Conservation (phyloP, 2,888 invertebrate species). For the Antitype chi region DNA sequence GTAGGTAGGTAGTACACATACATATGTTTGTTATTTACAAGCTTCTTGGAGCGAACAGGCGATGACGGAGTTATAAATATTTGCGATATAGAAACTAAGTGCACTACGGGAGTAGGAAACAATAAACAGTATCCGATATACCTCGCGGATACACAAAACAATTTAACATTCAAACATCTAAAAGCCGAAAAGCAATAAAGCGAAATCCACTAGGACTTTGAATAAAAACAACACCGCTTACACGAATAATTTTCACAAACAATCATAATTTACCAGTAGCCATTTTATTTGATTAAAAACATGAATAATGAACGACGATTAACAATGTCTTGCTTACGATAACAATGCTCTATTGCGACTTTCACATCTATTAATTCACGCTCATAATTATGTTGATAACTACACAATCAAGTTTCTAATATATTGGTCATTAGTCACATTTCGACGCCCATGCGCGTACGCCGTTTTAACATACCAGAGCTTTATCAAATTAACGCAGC, state of each 20-base stretch:
- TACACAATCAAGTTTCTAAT: constrained; percentile 5
- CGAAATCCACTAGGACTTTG: constrained; percentile 31
- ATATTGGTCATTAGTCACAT: background rate
- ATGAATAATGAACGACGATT: constrained; percentile 5
- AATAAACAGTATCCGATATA: constrained; percentile 64
- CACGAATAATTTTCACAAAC: background rate
- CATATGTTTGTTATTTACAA: constrained; percentile 52
- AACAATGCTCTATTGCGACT: constrained; percentile 16
- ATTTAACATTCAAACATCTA: constrained; percentile 42
- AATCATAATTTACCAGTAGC: background rate
- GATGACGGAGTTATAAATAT: constrained; percentile 62
- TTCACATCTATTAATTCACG: constrained; percentile 14
- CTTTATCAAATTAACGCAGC: constrained; percentile 30
- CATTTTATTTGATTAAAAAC: background rate
- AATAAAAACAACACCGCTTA: constrained; percentile 23
- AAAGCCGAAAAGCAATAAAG: constrained; percentile 43
- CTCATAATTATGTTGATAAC: background rate
- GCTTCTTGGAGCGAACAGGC: constrained; percentile 42
- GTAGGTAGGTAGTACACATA: constrained; percentile 40
- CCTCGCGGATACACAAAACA: constrained; percentile 36
- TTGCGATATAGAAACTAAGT: constrained; percentile 61
- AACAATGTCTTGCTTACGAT: constrained; percentile 5
- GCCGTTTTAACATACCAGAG: background rate
- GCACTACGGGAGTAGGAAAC: constrained; percentile 57
- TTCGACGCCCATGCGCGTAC: background rate